Conservation (phyloP, 2,888 invertebrate genomes). For the Mythimna albipuncta region DNA sequence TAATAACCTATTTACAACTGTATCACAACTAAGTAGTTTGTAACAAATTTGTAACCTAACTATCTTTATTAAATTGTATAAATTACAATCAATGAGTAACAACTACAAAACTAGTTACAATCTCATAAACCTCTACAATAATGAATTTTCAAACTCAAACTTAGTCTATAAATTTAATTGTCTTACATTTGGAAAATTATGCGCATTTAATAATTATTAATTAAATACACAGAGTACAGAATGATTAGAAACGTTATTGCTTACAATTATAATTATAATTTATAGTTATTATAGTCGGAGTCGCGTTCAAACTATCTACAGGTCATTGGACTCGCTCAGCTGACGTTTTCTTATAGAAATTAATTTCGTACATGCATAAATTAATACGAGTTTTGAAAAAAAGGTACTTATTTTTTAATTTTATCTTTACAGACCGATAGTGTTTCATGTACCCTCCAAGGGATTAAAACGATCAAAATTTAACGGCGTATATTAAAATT, state of each 20-base stretch:
- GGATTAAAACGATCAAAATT: no score
- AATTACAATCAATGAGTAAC: slow-evolving; percentile 24
- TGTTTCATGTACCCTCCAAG: no score
- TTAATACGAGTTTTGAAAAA: no score
- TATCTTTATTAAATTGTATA: slow-evolving; percentile 3
- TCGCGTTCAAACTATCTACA: no score
- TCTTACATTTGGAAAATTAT: slow-evolving; percentile 34
- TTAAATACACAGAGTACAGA: slow-evolving; percentile 16
- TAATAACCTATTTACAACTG: background rate
- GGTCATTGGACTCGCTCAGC: no score
- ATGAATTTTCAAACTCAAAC: slow-evolving; percentile 25
- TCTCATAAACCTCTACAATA: background rate
- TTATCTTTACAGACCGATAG: no score
- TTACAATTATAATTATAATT: no score
- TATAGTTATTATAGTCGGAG: no score
- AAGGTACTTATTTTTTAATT: no score
- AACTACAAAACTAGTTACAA: background rate
- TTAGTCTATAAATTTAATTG: slow-evolving; percentile 45
- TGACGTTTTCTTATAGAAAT: no score
- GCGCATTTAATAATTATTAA: slow-evolving; percentile 39
- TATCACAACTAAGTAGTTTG: background rate
- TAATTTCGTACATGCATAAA: no score
- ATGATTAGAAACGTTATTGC: background rate
- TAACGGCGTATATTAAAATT: no score
- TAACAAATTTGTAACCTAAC: background rate